A percentile compares a stretch with the other conserved stretches of the same genome.
phyloP scores from a whole-genome alignment of 1,140 invertebrate species.

The Reticulitermes speratus region DNA sequence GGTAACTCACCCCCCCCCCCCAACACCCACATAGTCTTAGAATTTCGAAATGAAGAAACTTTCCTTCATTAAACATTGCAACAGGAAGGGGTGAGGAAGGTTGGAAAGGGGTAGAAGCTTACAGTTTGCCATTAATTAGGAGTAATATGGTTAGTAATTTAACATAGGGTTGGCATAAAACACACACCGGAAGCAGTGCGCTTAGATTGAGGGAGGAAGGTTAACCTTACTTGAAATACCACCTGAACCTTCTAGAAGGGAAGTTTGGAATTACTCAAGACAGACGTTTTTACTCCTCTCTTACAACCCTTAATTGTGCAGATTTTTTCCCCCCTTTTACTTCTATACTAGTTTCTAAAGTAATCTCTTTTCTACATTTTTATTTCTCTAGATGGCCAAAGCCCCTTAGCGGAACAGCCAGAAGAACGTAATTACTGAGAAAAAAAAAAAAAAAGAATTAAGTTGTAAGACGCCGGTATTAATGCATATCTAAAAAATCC shows the following conservation, averaged over 20 bases:
- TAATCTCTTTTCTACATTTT: constrained; percentile 18
- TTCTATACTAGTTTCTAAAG: constrained; percentile 18
- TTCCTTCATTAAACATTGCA: constrained; percentile 19
- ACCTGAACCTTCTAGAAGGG: constrained; percentile 20
- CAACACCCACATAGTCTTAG: not conserved
- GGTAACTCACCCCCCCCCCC: not conserved
- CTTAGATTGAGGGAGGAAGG: not conserved
- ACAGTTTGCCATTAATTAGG: constrained; percentile 34
- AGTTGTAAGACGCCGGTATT: constrained; percentile 26
- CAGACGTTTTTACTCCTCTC: constrained; percentile 20
- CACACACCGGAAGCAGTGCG: constrained; percentile 6
- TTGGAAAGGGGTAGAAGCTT: not conserved
- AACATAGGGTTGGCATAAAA: constrained; percentile 30
- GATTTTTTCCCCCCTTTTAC: not conserved
- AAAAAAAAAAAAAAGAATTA: constrained; percentile 6
- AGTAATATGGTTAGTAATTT: constrained; percentile 34
- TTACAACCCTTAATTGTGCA: constrained; percentile 24
- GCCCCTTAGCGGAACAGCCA: not conserved
- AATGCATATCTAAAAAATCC: constrained; percentile 18
- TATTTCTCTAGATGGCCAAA: constrained; percentile 19
- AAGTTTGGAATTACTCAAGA: constrained; percentile 22
- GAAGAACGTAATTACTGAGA: constrained; percentile 18
- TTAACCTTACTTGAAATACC: constrained; percentile 26
- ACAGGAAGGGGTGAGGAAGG: constrained; percentile 1
- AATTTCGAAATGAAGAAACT: constrained; percentile 9